These are phyloP conservation scores for Microcebus jonahi DNA, from an alignment of 2,113 vertebrate species.

Conservation along the genomic window DNA sequence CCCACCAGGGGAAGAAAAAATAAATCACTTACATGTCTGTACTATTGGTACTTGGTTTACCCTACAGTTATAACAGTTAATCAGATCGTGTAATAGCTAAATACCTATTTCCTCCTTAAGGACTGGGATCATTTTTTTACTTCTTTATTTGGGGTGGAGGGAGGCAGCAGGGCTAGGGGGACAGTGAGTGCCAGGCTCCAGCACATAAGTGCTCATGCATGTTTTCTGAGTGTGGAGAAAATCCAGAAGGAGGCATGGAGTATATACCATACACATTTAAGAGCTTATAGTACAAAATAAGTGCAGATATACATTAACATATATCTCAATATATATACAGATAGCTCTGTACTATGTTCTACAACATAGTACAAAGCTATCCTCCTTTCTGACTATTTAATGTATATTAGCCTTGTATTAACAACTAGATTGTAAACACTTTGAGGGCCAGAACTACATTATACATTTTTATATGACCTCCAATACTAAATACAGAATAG, in stretches of 20 bases:
- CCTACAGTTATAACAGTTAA: not conserved
- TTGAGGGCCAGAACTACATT: not conserved
- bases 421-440: not conserved
- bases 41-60: not conserved
- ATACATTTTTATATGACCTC: not conserved
- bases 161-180: too few relatives aligned
- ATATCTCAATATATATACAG: too few relatives aligned
- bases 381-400: not conserved
- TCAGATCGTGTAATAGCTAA: not conserved
- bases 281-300: not conserved
- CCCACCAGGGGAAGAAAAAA: not conserved
- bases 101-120: not conserved
- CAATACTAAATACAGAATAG: not conserved
- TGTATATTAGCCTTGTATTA: not conserved
- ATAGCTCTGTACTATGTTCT: too few relatives aligned
- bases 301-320: too few relatives aligned
- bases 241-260: not conserved
- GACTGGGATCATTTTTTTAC: not conserved
- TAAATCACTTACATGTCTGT: not conserved
- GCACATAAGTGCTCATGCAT: not conserved
- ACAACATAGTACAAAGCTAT: not conserved
- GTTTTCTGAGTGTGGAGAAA: slow-evolving; percentile 28
- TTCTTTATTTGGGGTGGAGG: not conserved
- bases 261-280: not conserved
- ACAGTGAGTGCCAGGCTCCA: not conserved